Conservation (phyloP, 2,888 invertebrate species). For the Drosophila gaucha region DNA sequence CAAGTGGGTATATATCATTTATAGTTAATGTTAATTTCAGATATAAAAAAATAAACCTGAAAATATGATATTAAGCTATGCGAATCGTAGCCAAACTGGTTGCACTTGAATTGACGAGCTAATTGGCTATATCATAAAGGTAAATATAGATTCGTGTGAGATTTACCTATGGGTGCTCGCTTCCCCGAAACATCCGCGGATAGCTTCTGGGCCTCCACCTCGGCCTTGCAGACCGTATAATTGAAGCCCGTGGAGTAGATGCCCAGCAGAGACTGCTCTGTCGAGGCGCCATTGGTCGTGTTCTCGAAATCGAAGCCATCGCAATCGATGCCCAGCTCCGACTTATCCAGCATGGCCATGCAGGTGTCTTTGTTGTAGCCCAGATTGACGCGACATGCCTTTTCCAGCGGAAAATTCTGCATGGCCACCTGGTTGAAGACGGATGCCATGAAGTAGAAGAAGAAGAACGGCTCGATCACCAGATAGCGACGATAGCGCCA, state of each 20-base stretch:
- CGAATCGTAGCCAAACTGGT: constrained; percentile 43
- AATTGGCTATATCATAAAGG: neutral
- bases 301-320: constrained; percentile 75
- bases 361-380: constrained; percentile 80
- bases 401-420: constrained; percentile 83
- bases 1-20: neutral
- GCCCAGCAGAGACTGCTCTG: constrained; percentile 50
- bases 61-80: constrained; percentile 27
- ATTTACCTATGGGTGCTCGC: constrained; percentile 83
- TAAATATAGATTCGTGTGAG: neutral
- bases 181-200: constrained; percentile 82
- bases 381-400: constrained; percentile 84
- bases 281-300: constrained; percentile 66
- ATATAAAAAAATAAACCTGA: constrained; percentile 40
- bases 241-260: constrained; percentile 72
- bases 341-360: constrained; percentile 82
- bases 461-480: constrained; percentile 83
- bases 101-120: constrained; percentile 27
- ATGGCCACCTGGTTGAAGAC: constrained; percentile 82
- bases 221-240: constrained; percentile 84
- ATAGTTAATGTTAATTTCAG: constrained; percentile 24
- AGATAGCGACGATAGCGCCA: constrained; percentile 82
- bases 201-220: constrained; percentile 82
- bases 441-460: constrained; percentile 83
- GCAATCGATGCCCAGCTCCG: constrained; percentile 80